phyloP scores from a whole-genome alignment of 2,797 vertebrate genomes.

The Helarctos malayanus region DNA sequence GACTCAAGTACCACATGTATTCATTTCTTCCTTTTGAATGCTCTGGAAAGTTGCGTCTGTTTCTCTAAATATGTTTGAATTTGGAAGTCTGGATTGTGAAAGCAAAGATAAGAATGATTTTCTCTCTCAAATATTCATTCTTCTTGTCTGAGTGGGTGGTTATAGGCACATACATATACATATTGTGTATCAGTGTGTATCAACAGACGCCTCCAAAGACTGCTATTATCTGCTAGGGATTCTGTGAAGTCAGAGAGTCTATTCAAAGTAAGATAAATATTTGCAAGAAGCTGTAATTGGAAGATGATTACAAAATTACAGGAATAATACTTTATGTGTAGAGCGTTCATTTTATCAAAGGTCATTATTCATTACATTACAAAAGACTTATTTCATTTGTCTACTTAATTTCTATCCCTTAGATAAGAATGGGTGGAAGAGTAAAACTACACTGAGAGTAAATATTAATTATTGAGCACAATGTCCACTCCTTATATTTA shows the following conservation, averaged over 20 bases:
- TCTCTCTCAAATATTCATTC: conserved; percentile 75
- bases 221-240: conserved; percentile 83
- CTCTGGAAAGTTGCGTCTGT: conserved; percentile 76
- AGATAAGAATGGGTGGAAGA: conserved; percentile 36
- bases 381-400: conserved; percentile 73
- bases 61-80: conserved; percentile 76
- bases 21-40: conserved; percentile 65
- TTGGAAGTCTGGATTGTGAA: conserved; percentile 79
- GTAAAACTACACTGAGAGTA: conserved; percentile 16
- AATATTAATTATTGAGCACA: conserved; percentile 51
- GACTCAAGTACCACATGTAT: conserved; percentile 37
- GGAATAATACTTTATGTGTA: conserved; percentile 74
- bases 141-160: conserved; percentile 83
- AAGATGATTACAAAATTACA: conserved; percentile 81
- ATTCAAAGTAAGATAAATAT: conserved; percentile 84
- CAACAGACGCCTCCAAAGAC: conserved; percentile 83
- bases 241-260: conserved; percentile 82
- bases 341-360: conserved; percentile 75
- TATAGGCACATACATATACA: conserved; percentile 83
- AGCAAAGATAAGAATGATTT: conserved; percentile 81
- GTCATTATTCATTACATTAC: conserved; percentile 69
- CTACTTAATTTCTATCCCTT: conserved; percentile 72
- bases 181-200: conserved; percentile 80
- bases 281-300: conserved; percentile 80
- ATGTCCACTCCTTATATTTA: conserved; percentile 32